Evolutionary conservation across 1,140 invertebrate species (phyloP), one percentile per base, ranked within the genome.

Genomic region (Nasonia giraulti): DNA sequence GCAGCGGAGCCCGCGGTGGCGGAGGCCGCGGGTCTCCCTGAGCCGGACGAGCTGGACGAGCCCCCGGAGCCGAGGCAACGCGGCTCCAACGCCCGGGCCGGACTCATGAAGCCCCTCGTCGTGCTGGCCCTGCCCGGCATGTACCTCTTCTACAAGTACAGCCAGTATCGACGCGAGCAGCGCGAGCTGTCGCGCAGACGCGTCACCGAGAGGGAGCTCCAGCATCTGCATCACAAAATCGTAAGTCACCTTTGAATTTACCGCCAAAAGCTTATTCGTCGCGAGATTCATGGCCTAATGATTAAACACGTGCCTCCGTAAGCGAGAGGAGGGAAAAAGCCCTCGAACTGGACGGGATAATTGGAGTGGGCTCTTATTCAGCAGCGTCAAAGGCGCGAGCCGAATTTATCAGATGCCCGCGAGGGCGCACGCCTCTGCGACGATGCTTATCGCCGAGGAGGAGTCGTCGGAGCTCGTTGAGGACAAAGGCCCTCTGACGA

Each of bases 111-210:
- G 91, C 96, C 96, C 2, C 94, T 97, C 89, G 96, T 96, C 88
- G 96, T 97, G 88, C 93, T 97, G 77, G 97, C 96, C 2, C 92
- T 97, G 87, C 96, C 96, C 85, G 96, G 97, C 86, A 97, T 97
- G 97, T 98, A 97, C 93, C 94, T 98, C 87, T 96, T 97, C 92
- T 97, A 97, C 93, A 97, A 97, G 92, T 97, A 97, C 93, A 97
- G 96, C 92, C 96, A 97, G 92, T 97, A 97, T 92, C 96, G 96
- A 87, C 94, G 96, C 83, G 96, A 97, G 91, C 96, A 97, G 92
- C 95, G 96, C 90, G 96, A 97, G 92, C 95, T 96, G 88, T 96
- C 96, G 71, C 94, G 96, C 86, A 94, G 96, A 87, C 95, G 96
- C 87, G 95, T 97, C 87, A 97, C 97, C 73, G 97, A 97, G 92